Conservation (phyloP, 2,113 vertebrate genomes). For the Phasianus colchicus region DNA sequence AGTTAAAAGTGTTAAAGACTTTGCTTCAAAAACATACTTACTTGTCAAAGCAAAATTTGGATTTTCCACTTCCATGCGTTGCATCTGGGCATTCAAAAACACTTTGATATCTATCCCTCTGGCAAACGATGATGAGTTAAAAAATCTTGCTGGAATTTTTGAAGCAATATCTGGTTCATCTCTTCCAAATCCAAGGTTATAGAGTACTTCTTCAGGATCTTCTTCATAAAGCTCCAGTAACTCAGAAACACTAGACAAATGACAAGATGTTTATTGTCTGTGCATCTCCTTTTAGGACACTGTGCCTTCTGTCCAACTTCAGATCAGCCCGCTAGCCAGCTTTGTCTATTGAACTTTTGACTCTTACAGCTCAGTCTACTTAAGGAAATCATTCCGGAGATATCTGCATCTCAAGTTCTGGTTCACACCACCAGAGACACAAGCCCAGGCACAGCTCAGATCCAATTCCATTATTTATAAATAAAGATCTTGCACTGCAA, state of each 20-base stretch:
- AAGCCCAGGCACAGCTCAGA: neutral
- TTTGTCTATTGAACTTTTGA: neutral
- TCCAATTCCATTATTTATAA: neutral
- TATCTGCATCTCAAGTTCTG: neutral
- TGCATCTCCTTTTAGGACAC: neutral
- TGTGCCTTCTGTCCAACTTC: neutral
- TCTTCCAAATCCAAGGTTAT: constrained; percentile 96
- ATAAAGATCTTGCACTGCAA: neutral
- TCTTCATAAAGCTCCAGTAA: constrained; percentile 96
- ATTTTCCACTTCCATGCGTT: constrained; percentile 97
- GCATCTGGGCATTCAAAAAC: constrained; percentile 94
- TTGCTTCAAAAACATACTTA: constrained; percentile 74
- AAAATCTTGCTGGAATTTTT: constrained; percentile 95
- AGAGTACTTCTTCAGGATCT: constrained; percentile 95
- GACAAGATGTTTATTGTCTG: neutral
- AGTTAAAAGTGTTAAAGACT: neutral
- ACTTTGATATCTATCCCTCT: constrained; percentile 98
- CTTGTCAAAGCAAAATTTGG: constrained; percentile 97
- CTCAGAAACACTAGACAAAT: constrained; percentile 90
- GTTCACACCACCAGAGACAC: neutral
- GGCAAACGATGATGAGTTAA: constrained; percentile 88
- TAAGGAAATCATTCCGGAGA: neutral
- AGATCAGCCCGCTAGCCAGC: neutral
- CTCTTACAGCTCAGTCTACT: neutral
- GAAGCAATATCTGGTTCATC: constrained; percentile 95